Evolutionary conservation across 1,140 invertebrate genomes (phyloP).

Genomic region (Babylonia areolata): DNA sequence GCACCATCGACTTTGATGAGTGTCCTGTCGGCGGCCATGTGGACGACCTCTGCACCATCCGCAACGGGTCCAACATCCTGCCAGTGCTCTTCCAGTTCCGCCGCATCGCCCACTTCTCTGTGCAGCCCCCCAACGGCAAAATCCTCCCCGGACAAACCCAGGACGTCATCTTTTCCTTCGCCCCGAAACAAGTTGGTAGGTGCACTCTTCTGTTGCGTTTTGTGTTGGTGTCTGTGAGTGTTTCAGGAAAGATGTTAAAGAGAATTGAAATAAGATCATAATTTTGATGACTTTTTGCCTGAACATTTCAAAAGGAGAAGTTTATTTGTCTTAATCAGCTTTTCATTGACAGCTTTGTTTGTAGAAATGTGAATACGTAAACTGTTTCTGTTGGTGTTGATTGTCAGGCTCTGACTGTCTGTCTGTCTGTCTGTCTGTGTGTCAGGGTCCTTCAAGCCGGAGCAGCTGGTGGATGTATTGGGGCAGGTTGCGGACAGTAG

Average conservation of each 20-base stretch:
- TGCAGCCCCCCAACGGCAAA: conserved; percentile 69
- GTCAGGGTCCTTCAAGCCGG: conserved; percentile 70
- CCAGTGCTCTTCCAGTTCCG: conserved; percentile 71
- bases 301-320: too few relatives aligned
- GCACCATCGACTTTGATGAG: conserved; percentile 72
- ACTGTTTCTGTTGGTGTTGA: too few relatives aligned
- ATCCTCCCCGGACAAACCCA: conserved; percentile 67
- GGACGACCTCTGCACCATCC: conserved; percentile 67
- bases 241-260: too few relatives aligned
- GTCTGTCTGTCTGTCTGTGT: neutral
- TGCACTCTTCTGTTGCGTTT: conserved; percentile 19
- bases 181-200: conserved; percentile 74
- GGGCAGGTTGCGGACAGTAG: conserved; percentile 69
- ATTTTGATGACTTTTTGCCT: too few relatives aligned
- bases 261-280: too few relatives aligned
- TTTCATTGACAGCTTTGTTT: too few relatives aligned
- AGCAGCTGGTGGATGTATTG: conserved; percentile 69
- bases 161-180: conserved; percentile 74
- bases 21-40: conserved; percentile 72
- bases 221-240: neutral
- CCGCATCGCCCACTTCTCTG: conserved; percentile 73
- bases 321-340: too few relatives aligned
- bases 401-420: too few relatives aligned
- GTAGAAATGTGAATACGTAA: too few relatives aligned
- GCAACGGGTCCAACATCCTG: conserved; percentile 70